These are phyloP conservation scores for Lymantria monacha DNA, from an alignment of 2,888 invertebrate genomes.

Conservation along the genomic window DNA sequence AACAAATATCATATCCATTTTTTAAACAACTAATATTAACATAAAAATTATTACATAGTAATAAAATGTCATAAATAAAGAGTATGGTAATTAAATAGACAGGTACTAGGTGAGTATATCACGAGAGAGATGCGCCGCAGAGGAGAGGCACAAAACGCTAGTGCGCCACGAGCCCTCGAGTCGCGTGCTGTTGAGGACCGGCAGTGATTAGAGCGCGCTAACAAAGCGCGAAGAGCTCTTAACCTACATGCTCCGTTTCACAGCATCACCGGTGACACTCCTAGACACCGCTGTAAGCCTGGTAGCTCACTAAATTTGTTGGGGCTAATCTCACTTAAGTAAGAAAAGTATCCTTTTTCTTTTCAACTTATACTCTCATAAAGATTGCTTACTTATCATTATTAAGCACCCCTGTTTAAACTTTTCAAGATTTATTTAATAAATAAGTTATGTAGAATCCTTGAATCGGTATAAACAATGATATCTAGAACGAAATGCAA, in stretches of 20 bases:
- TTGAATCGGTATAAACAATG: too few species aligned
- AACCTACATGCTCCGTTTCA: conserved; percentile 81
- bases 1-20: too few species aligned
- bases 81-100: conserved; percentile 27
- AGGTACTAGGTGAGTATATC: conserved; percentile 51
- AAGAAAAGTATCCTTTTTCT: conserved; percentile 24
- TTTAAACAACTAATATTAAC: too few species aligned
- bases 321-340: conserved; percentile 55
- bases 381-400: too few species aligned
- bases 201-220: conserved; percentile 81
- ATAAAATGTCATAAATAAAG: not conserved
- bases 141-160: conserved; percentile 75
- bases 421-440: too few species aligned
- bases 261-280: conserved; percentile 66
- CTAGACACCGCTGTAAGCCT: conserved; percentile 60
- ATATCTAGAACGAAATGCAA: too few species aligned
- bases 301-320: conserved; percentile 48
- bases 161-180: conserved; percentile 68
- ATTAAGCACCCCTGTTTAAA: too few species aligned
- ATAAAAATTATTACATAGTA: too few species aligned
- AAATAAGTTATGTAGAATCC: too few species aligned
- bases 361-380: conserved; percentile 8
- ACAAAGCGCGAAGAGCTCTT: conserved; percentile 77
- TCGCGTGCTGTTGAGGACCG: conserved; percentile 70
- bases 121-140: conserved; percentile 52